Evolutionary conservation across 2,888 invertebrate species (phyloP), one percentile per base, ranked within the genome.

Genomic region (Drosophila nigricruria): DNA sequence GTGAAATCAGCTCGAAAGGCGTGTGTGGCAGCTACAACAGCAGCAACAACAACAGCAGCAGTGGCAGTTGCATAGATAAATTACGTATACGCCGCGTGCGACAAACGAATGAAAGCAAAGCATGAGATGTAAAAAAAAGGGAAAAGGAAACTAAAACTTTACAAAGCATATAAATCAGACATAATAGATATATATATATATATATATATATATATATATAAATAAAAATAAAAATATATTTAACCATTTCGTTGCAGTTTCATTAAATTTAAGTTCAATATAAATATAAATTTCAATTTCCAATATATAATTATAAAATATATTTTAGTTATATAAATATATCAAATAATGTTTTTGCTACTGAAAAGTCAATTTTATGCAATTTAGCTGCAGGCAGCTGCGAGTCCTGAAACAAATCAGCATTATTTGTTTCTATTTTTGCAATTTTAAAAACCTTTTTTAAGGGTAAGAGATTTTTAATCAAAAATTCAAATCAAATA

Each of bases 61-160:
- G 49, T 18, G 18, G 57, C 60, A 63, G 63, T 53, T 64, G 49
- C 20, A 56, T 42, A 56, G 38, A 70, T 68, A 81, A 60, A 81
- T 80, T 70, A 80, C 75, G 75, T 70, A 81, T 79, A 80, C 79
- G 79, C 79, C 49, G 60, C 72, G 72, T 75, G 67, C 43, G 71
- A 56, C 78, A 49, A 60, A 66, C 43, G 40, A 27, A 25, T 38
- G 47, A 50, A 60, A 20, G 58, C 16, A 56, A 45, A 52, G 34
- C 32, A 25, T 18, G 32, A 27, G 25, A 32, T 30, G 25, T 23
- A 52, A 18, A 18, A 20, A 12, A n/a, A 18, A 40, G 16, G 20
- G 2, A 16, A 1, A 2, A 14, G 16, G 9, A 10, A 54, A 27
- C 16, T 3, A 38, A 8, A 8, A 52, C 9, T 32, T 34, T 34